Percentiles rank a stretch among this genome's conserved stretches.
Conservation (phyloP, 2,113 vertebrate genomes). For the Prinia subflava region DNA sequence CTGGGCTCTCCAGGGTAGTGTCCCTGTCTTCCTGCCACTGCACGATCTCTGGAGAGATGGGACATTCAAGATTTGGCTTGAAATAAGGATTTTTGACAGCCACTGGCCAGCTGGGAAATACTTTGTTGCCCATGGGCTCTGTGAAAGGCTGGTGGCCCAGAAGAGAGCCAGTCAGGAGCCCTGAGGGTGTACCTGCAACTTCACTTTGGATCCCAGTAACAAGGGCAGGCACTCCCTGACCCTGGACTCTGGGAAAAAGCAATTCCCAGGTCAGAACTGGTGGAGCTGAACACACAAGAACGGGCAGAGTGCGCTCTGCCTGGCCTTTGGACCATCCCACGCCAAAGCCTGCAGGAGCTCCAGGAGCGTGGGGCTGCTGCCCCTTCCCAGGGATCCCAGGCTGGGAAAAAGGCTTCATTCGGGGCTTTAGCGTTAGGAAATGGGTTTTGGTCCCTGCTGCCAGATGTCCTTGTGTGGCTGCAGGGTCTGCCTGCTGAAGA, state of each 20-base stretch:
- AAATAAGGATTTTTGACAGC: neutral
- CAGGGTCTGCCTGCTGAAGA: neutral
- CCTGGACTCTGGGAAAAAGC: neutral
- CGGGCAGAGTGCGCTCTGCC: neutral
- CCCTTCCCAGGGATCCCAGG: neutral
- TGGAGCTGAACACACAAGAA: neutral
- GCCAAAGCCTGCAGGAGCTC: neutral
- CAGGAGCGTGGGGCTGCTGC: rapidly evolving
- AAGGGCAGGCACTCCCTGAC: neutral
- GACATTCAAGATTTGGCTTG: neutral
- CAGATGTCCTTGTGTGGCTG: rapidly evolving
- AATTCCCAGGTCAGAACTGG: neutral
- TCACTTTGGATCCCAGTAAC: neutral
- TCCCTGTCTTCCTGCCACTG: neutral
- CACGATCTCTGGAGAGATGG: neutral
- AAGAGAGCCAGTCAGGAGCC: neutral
- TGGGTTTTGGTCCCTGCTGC: neutral
- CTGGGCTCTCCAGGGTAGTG: neutral
- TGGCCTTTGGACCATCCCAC: neutral
- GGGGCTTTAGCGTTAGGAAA: neutral
- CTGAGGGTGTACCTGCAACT: neutral
- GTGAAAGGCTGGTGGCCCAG: neutral
- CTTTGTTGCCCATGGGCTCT: neutral
- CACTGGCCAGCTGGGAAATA: neutral
- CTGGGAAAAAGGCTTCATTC: rapidly evolving